phyloP scores from a whole-genome alignment of 2,888 invertebrate species.

The Harmothoe impar region DNA sequence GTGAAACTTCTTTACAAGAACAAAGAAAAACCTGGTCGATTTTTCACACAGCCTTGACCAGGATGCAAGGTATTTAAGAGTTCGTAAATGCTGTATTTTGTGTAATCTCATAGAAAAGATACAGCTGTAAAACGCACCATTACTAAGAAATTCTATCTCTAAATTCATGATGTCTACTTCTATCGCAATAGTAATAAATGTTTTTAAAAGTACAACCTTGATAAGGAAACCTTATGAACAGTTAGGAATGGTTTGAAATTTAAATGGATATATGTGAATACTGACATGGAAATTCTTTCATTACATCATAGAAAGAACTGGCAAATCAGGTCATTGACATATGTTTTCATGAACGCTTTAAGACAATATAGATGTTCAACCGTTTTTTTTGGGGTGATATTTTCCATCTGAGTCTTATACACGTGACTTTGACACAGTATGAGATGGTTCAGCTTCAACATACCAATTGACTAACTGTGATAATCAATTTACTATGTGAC shows the following conservation, averaged over 20 bases:
- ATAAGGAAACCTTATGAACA: neutral
- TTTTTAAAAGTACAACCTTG: neutral
- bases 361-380: neutral
- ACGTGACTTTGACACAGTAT: neutral
- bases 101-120: constrained; percentile 9
- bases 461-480: neutral
- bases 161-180: neutral
- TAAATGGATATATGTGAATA: neutral
- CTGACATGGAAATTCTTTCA: neutral
- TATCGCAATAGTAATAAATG: neutral
- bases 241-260: constrained; percentile 28
- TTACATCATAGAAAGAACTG: constrained; percentile 6
- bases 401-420: neutral
- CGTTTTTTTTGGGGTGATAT: neutral
- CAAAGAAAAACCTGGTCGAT: too few relatives aligned
- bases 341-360: constrained; percentile 13
- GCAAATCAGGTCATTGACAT: neutral
- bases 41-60: too few relatives aligned
- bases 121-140: neutral
- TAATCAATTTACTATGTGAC: neutral
- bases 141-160: neutral
- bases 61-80: too few relatives aligned
- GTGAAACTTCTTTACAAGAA: too few relatives aligned
- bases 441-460: neutral
- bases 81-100: too few relatives aligned